Evolutionary conservation across 1,140 invertebrate genomes (phyloP).

Genomic region (Penaeus chinensis): DNA sequence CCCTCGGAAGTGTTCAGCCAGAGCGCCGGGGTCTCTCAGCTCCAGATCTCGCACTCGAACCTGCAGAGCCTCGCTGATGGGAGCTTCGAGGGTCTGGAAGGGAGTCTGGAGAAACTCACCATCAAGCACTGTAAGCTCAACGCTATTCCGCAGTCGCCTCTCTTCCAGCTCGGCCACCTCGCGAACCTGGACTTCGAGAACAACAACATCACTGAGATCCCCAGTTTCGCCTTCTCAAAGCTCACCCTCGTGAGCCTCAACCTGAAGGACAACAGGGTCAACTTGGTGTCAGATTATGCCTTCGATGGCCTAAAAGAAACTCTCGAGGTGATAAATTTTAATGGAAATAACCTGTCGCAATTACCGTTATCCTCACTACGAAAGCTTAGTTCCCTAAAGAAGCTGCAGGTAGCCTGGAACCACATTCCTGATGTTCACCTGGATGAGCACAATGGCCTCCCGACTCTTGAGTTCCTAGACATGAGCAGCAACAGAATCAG

Average conservation of each 20-base stretch:
- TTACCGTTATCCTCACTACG: constrained; percentile 85
- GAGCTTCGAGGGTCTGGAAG: constrained; percentile 78
- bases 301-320: constrained; percentile 80
- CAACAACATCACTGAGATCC: constrained; percentile 84
- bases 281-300: constrained; percentile 84
- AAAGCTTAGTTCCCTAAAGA: constrained; percentile 78
- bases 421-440: constrained; percentile 73
- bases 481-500: constrained; percentile 66
- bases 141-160: constrained; percentile 83
- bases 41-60: constrained; percentile 82
- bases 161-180: constrained; percentile 79
- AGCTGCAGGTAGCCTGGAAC: constrained; percentile 85
- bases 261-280: constrained; percentile 76
- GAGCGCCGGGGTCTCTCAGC: constrained; percentile 79
- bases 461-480: constrained; percentile 65
- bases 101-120: constrained; percentile 82
- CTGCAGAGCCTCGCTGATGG: constrained; percentile 81
- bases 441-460: constrained; percentile 62
- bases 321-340: constrained; percentile 84
- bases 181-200: constrained; percentile 85
- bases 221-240: constrained; percentile 88
- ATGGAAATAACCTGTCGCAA: constrained; percentile 78
- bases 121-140: constrained; percentile 83
- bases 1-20: constrained; percentile 76
- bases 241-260: constrained; percentile 84